phyloP scores from a whole-genome alignment of 2,113 vertebrate genomes.

The Serinus canaria region DNA sequence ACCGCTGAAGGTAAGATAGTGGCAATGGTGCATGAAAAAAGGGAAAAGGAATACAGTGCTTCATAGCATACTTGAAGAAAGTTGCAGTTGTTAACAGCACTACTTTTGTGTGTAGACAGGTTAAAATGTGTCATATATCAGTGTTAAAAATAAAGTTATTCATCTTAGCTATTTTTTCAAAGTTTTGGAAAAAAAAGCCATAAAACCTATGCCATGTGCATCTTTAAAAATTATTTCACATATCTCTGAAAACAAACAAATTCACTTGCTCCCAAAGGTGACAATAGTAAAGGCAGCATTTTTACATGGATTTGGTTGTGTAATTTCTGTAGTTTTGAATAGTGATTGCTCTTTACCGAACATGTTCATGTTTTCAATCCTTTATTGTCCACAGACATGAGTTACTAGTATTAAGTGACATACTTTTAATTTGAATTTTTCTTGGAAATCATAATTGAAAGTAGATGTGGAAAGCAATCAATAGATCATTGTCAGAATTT shows the following conservation, averaged over 20 bases:
- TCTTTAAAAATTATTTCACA: conserved; percentile 45
- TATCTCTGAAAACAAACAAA: conserved; percentile 20
- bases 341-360: not conserved
- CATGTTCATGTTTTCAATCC: not conserved
- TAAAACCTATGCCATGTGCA: conserved; percentile 46
- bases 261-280: not conserved
- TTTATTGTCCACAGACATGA: not conserved
- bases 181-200: conserved; percentile 46
- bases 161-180: conserved; percentile 70
- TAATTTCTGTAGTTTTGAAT: not conserved
- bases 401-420: not conserved
- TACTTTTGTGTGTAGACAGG: conserved; percentile 75
- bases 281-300: not conserved
- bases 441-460: not conserved
- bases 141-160: conserved; percentile 76
- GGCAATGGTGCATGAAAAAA: conserved; percentile 86
- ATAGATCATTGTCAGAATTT: not conserved
- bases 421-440: not conserved
- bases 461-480: not conserved
- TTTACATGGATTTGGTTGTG: not conserved
- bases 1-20: conserved; percentile 84
- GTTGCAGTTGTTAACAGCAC: conserved; percentile 78
- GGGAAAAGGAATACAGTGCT: conserved; percentile 74
- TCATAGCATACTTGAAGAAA: conserved; percentile 79
- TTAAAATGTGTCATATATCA: conserved; percentile 77